These are phyloP conservation scores for Bos indicus DNA, from an alignment of 2,113 vertebrate genomes.

Conservation along the genomic window DNA sequence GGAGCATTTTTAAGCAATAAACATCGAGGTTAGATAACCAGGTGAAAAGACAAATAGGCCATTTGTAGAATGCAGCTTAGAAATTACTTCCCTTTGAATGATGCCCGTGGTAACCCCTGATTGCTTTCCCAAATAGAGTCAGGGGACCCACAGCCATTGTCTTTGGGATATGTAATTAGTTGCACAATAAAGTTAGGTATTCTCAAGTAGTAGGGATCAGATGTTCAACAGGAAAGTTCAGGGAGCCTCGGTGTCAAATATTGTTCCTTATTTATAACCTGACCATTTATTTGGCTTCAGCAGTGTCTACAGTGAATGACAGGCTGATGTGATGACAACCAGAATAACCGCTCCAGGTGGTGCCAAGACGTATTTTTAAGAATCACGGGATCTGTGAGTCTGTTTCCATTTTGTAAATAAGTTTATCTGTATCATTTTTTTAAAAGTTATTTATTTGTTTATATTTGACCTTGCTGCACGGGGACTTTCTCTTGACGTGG, in stretches of 20 bases:
- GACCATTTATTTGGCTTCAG: neutral
- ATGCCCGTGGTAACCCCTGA: neutral
- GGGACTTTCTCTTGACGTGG: neutral
- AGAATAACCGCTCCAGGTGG: neutral
- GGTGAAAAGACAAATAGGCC: neutral
- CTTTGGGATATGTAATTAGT: neutral
- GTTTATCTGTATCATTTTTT: neutral
- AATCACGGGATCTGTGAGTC: neutral
- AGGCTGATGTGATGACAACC: neutral
- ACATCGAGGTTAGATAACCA: neutral
- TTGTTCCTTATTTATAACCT: neutral
- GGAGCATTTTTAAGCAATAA: neutral
- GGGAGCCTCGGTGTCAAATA: neutral
- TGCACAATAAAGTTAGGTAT: neutral
- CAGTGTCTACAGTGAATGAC: constrained; percentile 35
- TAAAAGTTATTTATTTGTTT: neutral
- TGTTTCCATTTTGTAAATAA: neutral
- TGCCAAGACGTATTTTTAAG: neutral
- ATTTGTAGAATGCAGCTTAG: neutral
- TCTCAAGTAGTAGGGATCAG: neutral
- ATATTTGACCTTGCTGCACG: neutral
- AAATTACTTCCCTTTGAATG: neutral
- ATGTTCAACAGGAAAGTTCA: neutral
- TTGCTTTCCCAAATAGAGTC: neutral
- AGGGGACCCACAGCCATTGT: neutral